Base-by-base conservation (phyloP, 2,888 invertebrate species). In the Nemotelus pantherinus region DNA sequence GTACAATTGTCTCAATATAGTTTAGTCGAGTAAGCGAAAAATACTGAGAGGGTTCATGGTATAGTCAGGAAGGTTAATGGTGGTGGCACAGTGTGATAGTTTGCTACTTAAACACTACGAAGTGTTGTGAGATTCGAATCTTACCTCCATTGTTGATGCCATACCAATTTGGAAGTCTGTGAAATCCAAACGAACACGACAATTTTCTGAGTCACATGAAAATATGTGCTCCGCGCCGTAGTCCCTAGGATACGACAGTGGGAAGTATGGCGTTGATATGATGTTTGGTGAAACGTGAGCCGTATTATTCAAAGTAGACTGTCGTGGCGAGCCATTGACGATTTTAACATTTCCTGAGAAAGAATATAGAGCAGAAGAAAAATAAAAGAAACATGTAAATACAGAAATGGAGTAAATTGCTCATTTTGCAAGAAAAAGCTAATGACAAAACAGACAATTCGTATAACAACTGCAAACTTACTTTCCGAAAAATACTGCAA, bases 181-280 rank as follows among this genome's bases (percentile, higher is more conserved):
- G 82, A 93, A 93, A 78, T 92, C 88, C 64, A 93, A 83, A 74
- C 90, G 89, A 47, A 93, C 90, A 67, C 89, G 87, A 82, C 92
- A 92, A 48, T 88, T 88, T 65, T 89, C 88, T 67, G 85, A 86
- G 50, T 88, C 88, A 81, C 92, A 93, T 50, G 88, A 89, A 25
- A 93, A 88, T 45, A 91, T 87, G 82, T 92, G 91, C 83, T 93
- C 92, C 77, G 90, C 88, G 60, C 90, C 90, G 82, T 92, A 88
- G 83, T 93, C 93, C 57, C 90, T 88, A 0, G 92, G 91, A 86
- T 93, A 93, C 10, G 89, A 87, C 80, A 90, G 87, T 0, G 93
- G 93, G 81, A 93, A 93, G 83, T 91, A 92, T 1, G 93, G 93
- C 0, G 92, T 92, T 0, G 89, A 89, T 76, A 93, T 86, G 60